Evolutionary conservation across 2,797 vertebrate species (phyloP).

Genomic region (Philypnodon macrostomus): DNA sequence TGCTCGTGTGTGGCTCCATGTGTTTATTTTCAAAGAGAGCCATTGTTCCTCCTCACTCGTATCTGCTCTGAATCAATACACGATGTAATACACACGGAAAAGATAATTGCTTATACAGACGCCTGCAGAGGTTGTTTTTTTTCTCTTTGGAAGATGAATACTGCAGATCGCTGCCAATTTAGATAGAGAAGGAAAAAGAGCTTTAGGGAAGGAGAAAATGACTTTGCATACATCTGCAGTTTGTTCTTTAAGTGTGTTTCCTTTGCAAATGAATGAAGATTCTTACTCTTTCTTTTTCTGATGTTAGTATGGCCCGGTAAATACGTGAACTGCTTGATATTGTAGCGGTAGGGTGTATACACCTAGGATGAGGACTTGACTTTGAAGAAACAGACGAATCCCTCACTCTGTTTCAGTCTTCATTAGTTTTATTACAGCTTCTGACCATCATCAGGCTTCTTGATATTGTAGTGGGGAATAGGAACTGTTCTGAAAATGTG

Average conservation of each 20-base stretch:
- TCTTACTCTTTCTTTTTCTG: no score
- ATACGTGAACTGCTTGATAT: no score
- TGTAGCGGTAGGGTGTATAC: no score
- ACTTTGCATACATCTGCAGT: slow-evolving; percentile 4
- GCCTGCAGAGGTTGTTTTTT: slow-evolving; percentile 16
- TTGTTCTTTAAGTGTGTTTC: background rate
- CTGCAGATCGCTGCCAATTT: slow-evolving; percentile 18
- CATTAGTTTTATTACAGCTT: no score
- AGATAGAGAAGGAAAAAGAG: slow-evolving; percentile 11
- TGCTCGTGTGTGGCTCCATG: background rate
- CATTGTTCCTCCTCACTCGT: slow-evolving; percentile 8
- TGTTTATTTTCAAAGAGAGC: background rate
- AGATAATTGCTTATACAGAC: slow-evolving; percentile 11
- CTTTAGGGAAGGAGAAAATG: slow-evolving; percentile 16
- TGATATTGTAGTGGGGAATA: no score
- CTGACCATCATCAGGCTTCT: no score
- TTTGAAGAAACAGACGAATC: no score
- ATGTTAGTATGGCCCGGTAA: no score
- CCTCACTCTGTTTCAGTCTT: no score
- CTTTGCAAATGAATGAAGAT: no score
- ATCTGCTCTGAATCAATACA: slow-evolving; percentile 25
- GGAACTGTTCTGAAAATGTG: no score
- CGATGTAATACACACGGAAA: slow-evolving; percentile 16
- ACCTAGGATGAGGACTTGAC: no score
- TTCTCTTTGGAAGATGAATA: slow-evolving; percentile 23